Conservation (phyloP, 2,888 invertebrate genomes). For the Lordiphosa andalusiaca region DNA sequence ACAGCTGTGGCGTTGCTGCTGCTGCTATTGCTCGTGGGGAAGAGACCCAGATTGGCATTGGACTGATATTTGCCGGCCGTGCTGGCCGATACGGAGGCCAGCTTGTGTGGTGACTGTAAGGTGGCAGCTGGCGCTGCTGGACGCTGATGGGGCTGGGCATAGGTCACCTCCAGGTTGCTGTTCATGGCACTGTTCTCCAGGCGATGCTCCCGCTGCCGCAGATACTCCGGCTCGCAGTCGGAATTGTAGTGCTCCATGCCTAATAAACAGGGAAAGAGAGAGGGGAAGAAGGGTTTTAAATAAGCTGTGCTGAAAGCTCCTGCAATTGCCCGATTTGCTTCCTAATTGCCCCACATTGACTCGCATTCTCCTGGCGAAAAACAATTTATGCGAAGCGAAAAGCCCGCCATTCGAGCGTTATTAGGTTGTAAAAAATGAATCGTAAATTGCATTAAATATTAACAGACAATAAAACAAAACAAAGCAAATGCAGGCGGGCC, state of each 20-base stretch:
- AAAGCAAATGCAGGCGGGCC: constrained; percentile 40
- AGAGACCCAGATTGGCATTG: constrained; percentile 58
- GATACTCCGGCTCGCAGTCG: constrained; percentile 82
- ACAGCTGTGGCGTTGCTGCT: constrained; percentile 25
- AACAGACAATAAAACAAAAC: constrained; percentile 67
- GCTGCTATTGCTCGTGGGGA: constrained; percentile 54
- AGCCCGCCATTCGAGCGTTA: constrained; percentile 42
- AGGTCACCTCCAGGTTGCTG: constrained; percentile 51
- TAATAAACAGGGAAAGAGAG: constrained; percentile 25
- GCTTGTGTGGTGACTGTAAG: constrained; percentile 70
- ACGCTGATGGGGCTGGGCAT: constrained; percentile 55
- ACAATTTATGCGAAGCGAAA: constrained; percentile 24
- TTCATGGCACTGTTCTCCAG: constrained; percentile 26
- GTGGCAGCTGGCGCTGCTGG: constrained; percentile 20
- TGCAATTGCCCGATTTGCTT: too few relatives aligned
- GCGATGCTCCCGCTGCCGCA: constrained; percentile 59
- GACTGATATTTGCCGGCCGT: constrained; percentile 62
- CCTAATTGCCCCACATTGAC: constrained; percentile 4
- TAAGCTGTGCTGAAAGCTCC: too few relatives aligned
- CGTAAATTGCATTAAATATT: constrained; percentile 72
- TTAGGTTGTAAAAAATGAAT: constrained; percentile 73
- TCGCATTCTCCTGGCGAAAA: constrained; percentile 25
- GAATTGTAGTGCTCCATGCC: constrained; percentile 86
- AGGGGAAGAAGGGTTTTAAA: not conserved
- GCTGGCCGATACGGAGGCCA: constrained; percentile 50